Percentiles rank a stretch among this genome's conserved stretches.
Evolutionary conservation across 2,797 vertebrate genomes (phyloP).

Genomic region (Lepidocolaptes lacrymiger): DNA sequence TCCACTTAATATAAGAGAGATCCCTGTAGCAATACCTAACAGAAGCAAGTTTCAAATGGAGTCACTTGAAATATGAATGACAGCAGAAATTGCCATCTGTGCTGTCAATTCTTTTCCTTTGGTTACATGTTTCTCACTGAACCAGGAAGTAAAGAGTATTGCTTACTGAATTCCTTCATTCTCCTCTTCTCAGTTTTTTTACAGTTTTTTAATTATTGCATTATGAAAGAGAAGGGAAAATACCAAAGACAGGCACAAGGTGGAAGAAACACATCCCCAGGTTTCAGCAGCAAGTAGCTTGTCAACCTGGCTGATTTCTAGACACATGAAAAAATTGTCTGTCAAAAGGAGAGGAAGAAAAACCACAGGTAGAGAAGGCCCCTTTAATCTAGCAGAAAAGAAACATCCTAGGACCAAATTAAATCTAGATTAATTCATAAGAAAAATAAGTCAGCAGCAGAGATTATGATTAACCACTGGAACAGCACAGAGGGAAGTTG

Average conservation of each 20-base stretch:
- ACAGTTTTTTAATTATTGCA: not conserved
- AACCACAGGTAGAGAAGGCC: not conserved
- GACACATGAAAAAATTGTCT: not conserved
- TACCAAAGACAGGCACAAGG: not conserved
- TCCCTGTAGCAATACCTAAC: not conserved
- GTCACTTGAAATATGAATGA: not conserved
- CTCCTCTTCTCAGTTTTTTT: not conserved
- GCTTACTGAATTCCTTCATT: not conserved
- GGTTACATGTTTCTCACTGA: not conserved
- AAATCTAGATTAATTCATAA: conserved; percentile 1
- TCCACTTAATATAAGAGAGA: not conserved
- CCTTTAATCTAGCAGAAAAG: conserved; percentile 2
- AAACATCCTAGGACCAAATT: not conserved
- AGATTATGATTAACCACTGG: not conserved
- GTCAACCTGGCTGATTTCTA: not conserved
- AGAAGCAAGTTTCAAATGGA: not conserved
- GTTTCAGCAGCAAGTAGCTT: not conserved
- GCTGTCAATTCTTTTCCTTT: not conserved
- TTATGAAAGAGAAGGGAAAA: not conserved
- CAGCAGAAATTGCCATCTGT: not conserved
- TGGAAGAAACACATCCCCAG: not conserved
- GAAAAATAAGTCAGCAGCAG: conserved; percentile 16
- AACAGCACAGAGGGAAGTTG: not conserved
- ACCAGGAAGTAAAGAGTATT: not conserved
- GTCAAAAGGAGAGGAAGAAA: conserved; percentile 14